Evolutionary conservation across 2,888 invertebrate genomes (phyloP).

Genomic region (Morpho achilles): DNA sequence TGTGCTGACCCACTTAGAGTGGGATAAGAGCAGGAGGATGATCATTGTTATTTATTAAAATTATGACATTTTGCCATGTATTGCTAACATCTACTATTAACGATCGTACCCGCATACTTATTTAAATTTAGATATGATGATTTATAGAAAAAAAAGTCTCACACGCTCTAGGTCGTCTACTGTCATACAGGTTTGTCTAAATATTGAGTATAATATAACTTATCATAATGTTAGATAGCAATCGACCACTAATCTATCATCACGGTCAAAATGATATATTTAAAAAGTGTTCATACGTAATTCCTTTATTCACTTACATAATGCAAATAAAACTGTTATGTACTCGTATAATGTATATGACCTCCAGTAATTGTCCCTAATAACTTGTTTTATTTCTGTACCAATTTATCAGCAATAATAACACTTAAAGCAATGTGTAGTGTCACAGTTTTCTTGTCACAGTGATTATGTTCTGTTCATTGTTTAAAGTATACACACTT

Average conservation of each 20-base stretch:
- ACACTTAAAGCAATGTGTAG: not conserved
- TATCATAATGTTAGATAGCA: too few species aligned
- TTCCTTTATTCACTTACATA: not conserved
- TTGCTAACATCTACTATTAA: too few species aligned
- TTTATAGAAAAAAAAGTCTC: too few species aligned
- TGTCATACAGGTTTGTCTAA: not conserved
- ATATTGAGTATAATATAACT: too few species aligned
- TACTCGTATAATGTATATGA: constrained; percentile 14
- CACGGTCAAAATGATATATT: not conserved
- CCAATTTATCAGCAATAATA: constrained; percentile 2
- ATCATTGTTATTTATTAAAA: too few species aligned
- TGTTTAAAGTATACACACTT: not conserved
- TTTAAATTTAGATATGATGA: too few species aligned
- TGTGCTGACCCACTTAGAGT: too few species aligned
- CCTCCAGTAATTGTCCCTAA: constrained; percentile 11
- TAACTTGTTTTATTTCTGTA: constrained; percentile 7
- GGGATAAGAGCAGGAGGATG: too few species aligned
- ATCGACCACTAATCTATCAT: too few species aligned
- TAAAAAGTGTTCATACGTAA: not conserved
- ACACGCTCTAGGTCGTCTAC: not conserved
- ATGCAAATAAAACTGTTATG: constrained; percentile 3
- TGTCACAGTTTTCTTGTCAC: not conserved
- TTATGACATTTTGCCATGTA: too few species aligned
- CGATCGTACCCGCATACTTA: too few species aligned
- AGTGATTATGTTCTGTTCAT: not conserved